Percentiles rank a stretch among this genome's conserved stretches.
These are phyloP conservation scores for Xerus rutilus DNA, from an alignment of 2,797 vertebrate species.

Conservation along the genomic window DNA sequence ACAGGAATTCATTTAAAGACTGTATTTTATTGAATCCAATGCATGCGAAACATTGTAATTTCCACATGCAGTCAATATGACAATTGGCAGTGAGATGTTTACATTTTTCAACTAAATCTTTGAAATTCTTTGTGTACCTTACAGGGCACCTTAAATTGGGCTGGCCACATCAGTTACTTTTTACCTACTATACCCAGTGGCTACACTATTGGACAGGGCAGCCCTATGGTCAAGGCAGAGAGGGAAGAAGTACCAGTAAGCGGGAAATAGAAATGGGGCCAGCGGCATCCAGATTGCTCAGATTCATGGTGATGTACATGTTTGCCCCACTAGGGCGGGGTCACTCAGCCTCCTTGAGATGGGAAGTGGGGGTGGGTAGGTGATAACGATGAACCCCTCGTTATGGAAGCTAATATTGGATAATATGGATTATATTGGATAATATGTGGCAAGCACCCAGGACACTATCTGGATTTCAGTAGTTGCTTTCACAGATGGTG, in stretches of 20 bases:
- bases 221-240: not conserved
- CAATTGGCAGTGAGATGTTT: not conserved
- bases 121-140: not conserved
- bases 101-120: not conserved
- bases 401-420: not conserved
- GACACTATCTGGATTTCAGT: not conserved
- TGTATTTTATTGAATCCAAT: not conserved
- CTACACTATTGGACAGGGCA: rapidly evolving
- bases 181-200: rapidly evolving
- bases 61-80: not conserved
- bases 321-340: no score
- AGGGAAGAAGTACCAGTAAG: rapidly evolving
- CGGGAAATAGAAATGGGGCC: not conserved
- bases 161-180: rapidly evolving
- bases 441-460: not conserved
- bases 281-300: no score
- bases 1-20: not conserved
- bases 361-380: rapidly evolving
- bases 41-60: not conserved
- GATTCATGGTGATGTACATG: no score
- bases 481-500: not conserved
- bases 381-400: not conserved
- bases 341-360: not conserved
- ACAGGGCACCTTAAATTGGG: no score
- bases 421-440: rapidly evolving